Conservation (phyloP, 2,888 invertebrate genomes). For the Strigamia crassipes region DNA sequence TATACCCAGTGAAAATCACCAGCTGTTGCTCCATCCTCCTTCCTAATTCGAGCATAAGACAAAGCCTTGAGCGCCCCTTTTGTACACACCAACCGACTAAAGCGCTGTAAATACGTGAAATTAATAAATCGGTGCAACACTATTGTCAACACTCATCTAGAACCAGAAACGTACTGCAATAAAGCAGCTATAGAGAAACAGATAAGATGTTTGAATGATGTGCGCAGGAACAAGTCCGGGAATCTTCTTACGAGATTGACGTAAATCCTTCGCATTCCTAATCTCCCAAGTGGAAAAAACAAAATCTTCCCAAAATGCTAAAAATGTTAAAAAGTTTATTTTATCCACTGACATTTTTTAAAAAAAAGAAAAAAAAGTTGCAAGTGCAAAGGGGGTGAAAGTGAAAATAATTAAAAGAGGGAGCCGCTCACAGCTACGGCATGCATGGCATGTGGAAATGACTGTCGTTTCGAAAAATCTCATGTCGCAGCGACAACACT, state of each 20-base stretch:
- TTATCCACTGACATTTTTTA: neutral
- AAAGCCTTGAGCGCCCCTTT: neutral
- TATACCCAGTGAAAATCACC: neutral
- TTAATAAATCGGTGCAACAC: neutral
- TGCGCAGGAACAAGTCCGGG: neutral
- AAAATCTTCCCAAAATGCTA: neutral
- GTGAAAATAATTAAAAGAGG: constrained; percentile 27
- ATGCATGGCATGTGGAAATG: neutral
- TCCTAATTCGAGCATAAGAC: neutral
- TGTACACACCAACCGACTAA: neutral
- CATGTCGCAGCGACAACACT: constrained; percentile 5
- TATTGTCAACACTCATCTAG: neutral
- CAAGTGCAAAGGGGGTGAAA: neutral
- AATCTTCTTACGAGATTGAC: constrained; percentile 19
- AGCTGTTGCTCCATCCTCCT: neutral
- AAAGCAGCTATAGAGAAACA: neutral
- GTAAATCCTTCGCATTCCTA: neutral
- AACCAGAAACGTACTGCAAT: neutral
- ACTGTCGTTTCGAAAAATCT: constrained; percentile 16
- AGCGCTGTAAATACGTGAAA: neutral
- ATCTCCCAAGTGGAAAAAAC: neutral
- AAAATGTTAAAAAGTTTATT: neutral
- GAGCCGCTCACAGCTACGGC: neutral
- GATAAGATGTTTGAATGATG: neutral
- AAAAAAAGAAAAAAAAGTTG: neutral